These are phyloP conservation scores for Tyrannus savana DNA, from an alignment of 2,113 vertebrate genomes.

Conservation along the genomic window DNA sequence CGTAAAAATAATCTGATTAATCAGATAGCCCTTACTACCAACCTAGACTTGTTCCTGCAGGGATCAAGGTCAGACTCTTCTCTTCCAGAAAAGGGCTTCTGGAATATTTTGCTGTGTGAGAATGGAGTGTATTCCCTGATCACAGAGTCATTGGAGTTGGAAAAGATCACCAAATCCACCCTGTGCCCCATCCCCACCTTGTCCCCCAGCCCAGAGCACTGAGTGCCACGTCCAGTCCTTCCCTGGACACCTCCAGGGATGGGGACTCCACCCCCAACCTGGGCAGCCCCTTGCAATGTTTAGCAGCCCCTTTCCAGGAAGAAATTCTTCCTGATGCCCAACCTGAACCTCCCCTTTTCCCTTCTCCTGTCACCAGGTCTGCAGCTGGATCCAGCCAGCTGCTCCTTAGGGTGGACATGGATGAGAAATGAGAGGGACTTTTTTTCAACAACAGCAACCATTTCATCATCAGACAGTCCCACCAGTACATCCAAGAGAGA, in stretches of 20 bases:
- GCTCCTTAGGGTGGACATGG: rapidly evolving
- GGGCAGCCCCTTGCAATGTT: background rate
- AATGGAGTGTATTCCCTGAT: background rate
- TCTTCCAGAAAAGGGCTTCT: background rate
- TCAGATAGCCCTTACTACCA: background rate
- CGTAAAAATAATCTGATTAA: background rate
- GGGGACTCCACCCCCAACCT: background rate
- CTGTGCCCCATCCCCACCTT: rapidly evolving
- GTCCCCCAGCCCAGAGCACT: background rate
- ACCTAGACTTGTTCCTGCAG: background rate
- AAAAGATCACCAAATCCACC: background rate
- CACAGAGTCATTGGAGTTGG: background rate
- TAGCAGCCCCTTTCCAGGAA: background rate
- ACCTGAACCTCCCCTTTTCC: background rate
- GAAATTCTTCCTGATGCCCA: background rate
- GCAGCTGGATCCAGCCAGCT: background rate
- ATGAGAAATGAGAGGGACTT: background rate
- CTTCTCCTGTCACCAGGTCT: background rate
- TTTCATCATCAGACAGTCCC: background rate
- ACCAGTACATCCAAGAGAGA: background rate
- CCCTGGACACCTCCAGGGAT: background rate
- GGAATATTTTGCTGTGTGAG: background rate
- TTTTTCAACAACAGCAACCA: background rate
- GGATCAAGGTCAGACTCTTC: background rate
- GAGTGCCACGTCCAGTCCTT: background rate